These are phyloP conservation scores for Drosophila pseudotalamancana DNA, from an alignment of 2,888 invertebrate species.

Conservation along the genomic window DNA sequence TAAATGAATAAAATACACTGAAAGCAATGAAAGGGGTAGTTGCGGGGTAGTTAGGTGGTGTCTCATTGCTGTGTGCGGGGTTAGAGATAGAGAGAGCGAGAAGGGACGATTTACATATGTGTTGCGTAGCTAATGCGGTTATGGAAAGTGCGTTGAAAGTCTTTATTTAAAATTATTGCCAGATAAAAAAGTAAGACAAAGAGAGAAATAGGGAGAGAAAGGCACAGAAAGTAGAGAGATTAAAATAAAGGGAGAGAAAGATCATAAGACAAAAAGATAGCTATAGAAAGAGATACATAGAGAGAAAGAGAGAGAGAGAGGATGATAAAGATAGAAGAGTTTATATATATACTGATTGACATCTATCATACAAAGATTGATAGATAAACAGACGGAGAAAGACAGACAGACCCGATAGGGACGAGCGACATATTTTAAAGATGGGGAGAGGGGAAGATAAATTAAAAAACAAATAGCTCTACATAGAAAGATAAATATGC, in stretches of 20 bases:
- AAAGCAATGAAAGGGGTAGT: no score
- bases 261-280: no score
- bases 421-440: no score
- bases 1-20: conserved; percentile 45
- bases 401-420: no score
- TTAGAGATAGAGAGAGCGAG: neutral
- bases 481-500: neutral
- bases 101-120: neutral
- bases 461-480: neutral
- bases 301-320: neutral
- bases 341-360: no score
- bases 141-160: conserved; percentile 4
- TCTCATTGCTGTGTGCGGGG: neutral
- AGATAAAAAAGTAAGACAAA: neutral
- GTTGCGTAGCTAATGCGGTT: conserved; percentile 3
- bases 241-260: no score
- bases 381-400: neutral
- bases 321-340: neutral
- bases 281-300: neutral
- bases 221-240: no score
- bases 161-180: conserved; percentile 1
- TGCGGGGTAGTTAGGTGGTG: neutral
- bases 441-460: neutral
- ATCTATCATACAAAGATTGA: no score
- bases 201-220: neutral